phyloP scores from a whole-genome alignment of 2,113 vertebrate genomes.

The Menidia beryllina region DNA sequence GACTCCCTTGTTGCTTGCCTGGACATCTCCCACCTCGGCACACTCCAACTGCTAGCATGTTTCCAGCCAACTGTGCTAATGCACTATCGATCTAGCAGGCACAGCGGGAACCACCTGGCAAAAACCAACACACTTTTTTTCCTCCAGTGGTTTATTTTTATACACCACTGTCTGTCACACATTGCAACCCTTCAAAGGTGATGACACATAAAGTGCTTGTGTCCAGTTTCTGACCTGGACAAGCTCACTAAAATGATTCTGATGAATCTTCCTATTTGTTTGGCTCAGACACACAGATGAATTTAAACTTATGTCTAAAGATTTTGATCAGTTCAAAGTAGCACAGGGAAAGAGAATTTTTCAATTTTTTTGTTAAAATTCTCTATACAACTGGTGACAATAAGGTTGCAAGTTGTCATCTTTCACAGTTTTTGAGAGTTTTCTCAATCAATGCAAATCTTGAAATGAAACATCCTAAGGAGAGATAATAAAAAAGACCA shows the following conservation, averaged over 20 bases:
- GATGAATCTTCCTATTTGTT: too few species aligned
- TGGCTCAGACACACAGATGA: not conserved
- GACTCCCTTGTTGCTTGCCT: conserved; percentile 31
- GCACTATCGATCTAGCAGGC: conserved; percentile 72
- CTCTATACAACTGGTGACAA: conserved; percentile 63
- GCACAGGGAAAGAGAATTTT: not conserved
- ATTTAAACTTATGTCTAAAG: conserved; percentile 5
- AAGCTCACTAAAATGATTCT: conserved; percentile 7
- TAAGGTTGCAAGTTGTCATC: conserved; percentile 56
- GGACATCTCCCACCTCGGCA: conserved; percentile 42
- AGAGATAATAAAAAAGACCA: conserved; percentile 19
- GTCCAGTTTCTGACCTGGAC: conserved; percentile 21
- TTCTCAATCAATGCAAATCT: conserved; percentile 62
- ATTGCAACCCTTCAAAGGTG: conserved; percentile 21
- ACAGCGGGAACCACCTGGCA: conserved; percentile 60
- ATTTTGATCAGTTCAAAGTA: conserved; percentile 7
- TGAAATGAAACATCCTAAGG: conserved; percentile 23
- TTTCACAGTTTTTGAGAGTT: conserved; percentile 19
- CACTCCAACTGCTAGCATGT: conserved; percentile 26
- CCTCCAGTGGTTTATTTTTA: conserved; percentile 44
- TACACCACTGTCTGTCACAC: conserved; percentile 41
- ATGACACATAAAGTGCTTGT: not conserved
- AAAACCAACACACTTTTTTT: conserved; percentile 34
- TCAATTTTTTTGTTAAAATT: conserved; percentile 21
- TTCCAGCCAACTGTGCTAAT: conserved; percentile 68